phyloP scores from a whole-genome alignment of 2,888 invertebrate species.

The Bellardia bayeri region DNA sequence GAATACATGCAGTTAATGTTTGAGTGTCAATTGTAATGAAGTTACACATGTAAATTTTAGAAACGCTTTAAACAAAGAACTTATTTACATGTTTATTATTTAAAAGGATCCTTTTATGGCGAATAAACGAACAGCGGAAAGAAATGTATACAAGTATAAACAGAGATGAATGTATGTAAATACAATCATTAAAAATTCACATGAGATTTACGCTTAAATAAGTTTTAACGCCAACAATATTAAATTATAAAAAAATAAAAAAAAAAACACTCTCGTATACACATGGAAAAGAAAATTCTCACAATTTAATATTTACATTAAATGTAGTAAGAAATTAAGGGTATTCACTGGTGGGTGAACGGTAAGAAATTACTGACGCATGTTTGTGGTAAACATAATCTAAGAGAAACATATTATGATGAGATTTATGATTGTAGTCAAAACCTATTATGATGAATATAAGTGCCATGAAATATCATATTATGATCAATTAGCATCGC shows the following conservation, averaged over 20 bases:
- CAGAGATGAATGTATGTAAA: conserved; percentile 15
- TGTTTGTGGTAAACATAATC: too few species aligned
- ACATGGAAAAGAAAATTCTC: background rate
- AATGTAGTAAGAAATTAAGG: background rate
- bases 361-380: too few species aligned
- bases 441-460: too few species aligned
- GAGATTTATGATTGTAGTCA: too few species aligned
- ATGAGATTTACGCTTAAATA: conserved; percentile 59
- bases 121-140: background rate
- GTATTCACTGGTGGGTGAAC: background rate
- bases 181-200: conserved; percentile 53
- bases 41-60: conserved; percentile 21
- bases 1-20: background rate
- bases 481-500: too few species aligned
- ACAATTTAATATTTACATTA: conserved; percentile 7
- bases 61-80: conserved; percentile 34
- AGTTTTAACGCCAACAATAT: conserved; percentile 60
- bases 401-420: too few species aligned
- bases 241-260: conserved; percentile 2
- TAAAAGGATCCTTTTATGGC: conserved; percentile 19
- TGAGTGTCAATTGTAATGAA: conserved; percentile 2
- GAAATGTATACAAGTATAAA: background rate
- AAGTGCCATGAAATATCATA: too few species aligned
- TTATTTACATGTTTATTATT: conserved; percentile 42
- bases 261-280: background rate